Base-by-base conservation (phyloP, 2,797 vertebrate species). In the Muraenolepis orangiensis region DNA sequence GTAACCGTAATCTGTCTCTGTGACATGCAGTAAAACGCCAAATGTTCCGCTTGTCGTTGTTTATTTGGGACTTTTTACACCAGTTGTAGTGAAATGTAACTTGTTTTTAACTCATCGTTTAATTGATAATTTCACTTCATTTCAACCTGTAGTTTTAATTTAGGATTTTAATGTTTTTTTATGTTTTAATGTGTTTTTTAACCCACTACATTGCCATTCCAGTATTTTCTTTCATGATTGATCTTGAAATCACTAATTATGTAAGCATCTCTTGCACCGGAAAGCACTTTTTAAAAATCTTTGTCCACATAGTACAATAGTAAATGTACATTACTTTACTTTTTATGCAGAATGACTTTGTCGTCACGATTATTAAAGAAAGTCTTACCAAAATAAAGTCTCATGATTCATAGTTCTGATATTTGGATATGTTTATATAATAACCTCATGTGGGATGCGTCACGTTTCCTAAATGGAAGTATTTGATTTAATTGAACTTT, bases 331-430 rank as follows among this genome's bases (percentile, higher is more conserved):
- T 90, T 84, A 72, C 80, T 91, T 91, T 80, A 80, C 86, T 86
- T 92, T 91, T 84, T 87, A 91, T 91, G 82, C 87, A 90, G 84
- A 85, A 81, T 88, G 85, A 84, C 83, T 88, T 92, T 90, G 81
- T 79, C 91, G 89, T 92, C 91, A 82, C 88, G 83, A 79, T 86
- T 90, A 93, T 91, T 93, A 93, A 93, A 95, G 82, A 90, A 82
- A 83, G 76, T 79, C 68, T 77, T 82, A 71, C 76, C 70, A 71
- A 57, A 32, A 32, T 67, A 20, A 42, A 16, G 36, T 34, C 34
- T 30, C 20, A 46, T 26, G 64, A 18, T 14, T 66, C 40, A 31
- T 71, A 8, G n/a, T 26, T 64, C 4, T 51, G n/a, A 3, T 64
- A 26, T 64, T 64, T 12, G n/a, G 23, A 64, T 64, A 6, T 57